Conservation (phyloP, 2,113 vertebrate genomes). For the Addax nasomaculatus region DNA sequence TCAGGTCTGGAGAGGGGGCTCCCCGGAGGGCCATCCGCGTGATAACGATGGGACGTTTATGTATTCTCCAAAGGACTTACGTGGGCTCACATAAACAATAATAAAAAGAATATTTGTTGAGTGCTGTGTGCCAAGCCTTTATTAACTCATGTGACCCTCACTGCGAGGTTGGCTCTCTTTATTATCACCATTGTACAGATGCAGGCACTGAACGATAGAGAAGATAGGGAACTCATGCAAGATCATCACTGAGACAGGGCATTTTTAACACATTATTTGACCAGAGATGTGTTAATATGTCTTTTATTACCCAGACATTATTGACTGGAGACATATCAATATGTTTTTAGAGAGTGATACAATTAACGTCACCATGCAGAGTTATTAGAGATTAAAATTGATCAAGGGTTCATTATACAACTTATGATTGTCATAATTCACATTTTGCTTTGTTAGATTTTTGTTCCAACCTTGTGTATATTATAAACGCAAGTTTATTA, state of each 20-base stretch:
- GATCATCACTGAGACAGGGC: neutral
- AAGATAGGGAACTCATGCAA: neutral
- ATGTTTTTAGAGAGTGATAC: neutral
- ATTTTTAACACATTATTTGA: neutral
- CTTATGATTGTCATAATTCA: neutral
- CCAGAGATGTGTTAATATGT: neutral
- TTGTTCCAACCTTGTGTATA: neutral
- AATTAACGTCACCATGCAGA: neutral
- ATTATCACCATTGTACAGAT: neutral
- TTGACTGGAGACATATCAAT: neutral
- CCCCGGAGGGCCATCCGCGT: neutral
- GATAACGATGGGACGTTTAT: neutral
- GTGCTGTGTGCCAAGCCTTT: conserved; percentile 51
- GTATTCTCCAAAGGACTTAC: conserved; percentile 34
- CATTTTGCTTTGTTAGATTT: neutral
- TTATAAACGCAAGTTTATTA: neutral
- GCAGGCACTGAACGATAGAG: neutral
- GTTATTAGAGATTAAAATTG: neutral
- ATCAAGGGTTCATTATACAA: neutral
- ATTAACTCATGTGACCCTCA: conserved; percentile 18
- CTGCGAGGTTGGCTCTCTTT: neutral
- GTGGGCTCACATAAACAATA: conserved; percentile 4
- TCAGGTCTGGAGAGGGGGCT: neutral
- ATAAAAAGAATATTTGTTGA: conserved; percentile 39
- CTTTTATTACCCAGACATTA: neutral